phyloP scores from a whole-genome alignment of 1,140 invertebrate genomes.

The Tetraneura akinire region DNA sequence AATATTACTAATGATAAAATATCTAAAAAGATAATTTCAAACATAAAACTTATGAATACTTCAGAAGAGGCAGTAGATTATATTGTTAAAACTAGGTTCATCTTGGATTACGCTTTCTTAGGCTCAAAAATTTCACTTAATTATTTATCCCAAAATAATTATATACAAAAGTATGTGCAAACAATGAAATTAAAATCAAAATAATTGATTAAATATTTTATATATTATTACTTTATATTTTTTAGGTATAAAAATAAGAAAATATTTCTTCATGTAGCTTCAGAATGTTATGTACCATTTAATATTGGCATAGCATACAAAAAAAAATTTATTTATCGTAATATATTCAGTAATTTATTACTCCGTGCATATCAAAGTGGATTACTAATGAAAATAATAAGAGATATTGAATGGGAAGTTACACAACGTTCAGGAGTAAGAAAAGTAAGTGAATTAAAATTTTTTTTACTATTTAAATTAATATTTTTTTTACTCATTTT shows the following conservation, averaged over 20 bases:
- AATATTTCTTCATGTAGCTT: conserved; percentile 68
- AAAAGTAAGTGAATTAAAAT: conserved; percentile 4
- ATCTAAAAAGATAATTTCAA: conserved; percentile 65
- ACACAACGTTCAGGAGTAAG: conserved; percentile 55
- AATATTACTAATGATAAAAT: conserved; percentile 62
- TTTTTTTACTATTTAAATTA: too few species aligned
- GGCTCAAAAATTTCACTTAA: conserved; percentile 69
- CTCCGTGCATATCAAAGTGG: conserved; percentile 67
- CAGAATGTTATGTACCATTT: conserved; percentile 71
- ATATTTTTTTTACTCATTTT: neutral
- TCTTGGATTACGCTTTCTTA: conserved; percentile 67
- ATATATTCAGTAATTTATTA: conserved; percentile 65
- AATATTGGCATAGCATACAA: conserved; percentile 67
- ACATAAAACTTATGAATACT: conserved; percentile 57
- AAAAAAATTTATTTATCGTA: conserved; percentile 65
- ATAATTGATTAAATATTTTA: neutral
- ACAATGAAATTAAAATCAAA: neutral
- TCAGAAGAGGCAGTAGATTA: conserved; percentile 69
- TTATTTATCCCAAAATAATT: conserved; percentile 71
- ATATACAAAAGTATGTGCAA: conserved; percentile 54
- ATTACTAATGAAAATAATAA: conserved; percentile 66
- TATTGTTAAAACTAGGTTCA: conserved; percentile 63
- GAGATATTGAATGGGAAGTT: conserved; percentile 71
- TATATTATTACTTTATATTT: too few species aligned
- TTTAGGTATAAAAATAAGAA: conserved; percentile 60